Evolutionary conservation across 2,797 vertebrate genomes (phyloP).

Genomic region (Benthosema pterotum): DNA sequence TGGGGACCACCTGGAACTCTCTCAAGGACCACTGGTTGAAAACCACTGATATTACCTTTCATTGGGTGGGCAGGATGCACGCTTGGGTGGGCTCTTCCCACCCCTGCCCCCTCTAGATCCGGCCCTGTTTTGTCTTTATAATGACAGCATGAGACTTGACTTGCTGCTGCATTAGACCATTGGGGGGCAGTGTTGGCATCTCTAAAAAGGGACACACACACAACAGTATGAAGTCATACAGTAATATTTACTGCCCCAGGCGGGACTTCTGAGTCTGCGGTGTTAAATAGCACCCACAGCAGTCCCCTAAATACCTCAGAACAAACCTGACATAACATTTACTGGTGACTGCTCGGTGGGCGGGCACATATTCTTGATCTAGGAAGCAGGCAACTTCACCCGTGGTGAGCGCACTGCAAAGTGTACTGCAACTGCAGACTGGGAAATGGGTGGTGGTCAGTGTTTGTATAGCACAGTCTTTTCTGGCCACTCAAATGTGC

Average conservation of each 20-base stretch:
- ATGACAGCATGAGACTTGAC: slow-evolving; percentile 37
- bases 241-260: slow-evolving; percentile 2
- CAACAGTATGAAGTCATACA: background rate
- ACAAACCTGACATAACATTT: slow-evolving; percentile 21
- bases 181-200: slow-evolving; percentile 43
- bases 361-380: too few species aligned
- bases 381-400: slow-evolving; percentile 8
- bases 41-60: too few species aligned
- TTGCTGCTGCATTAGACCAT: slow-evolving; percentile 33
- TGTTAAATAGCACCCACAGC: slow-evolving; percentile 20
- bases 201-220: slow-evolving; percentile 14
- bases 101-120: background rate
- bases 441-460: background rate
- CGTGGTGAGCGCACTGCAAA: slow-evolving; percentile 27
- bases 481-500: too few species aligned
- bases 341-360: slow-evolving; percentile 6
- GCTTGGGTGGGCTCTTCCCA: too few species aligned
- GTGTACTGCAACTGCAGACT: background rate
- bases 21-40: too few species aligned
- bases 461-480: too few species aligned
- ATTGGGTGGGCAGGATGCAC: too few species aligned
- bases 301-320: slow-evolving; percentile 22
- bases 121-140: slow-evolving; percentile 8
- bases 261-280: slow-evolving; percentile 7
- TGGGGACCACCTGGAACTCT: too few species aligned